Percentiles rank a stretch among this genome's conserved stretches.
These are phyloP conservation scores for Agrypnus murinus DNA, from an alignment of 2,888 invertebrate species.

Conservation along the genomic window DNA sequence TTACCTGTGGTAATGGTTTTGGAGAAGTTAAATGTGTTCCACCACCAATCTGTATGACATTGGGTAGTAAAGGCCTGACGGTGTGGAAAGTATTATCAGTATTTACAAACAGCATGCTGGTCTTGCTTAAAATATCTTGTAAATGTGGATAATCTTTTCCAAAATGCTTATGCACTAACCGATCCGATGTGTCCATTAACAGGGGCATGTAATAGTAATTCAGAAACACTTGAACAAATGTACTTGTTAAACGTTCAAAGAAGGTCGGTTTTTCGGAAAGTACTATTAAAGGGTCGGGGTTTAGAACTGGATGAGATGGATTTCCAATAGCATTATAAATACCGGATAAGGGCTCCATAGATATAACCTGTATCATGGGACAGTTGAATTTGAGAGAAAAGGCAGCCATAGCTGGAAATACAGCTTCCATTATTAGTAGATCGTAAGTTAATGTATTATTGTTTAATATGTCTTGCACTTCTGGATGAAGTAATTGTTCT, in stretches of 20 bases:
- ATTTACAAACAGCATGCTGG: not conserved
- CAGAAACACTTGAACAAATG: not conserved
- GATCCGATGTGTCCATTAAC: too few relatives aligned
- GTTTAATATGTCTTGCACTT: not conserved
- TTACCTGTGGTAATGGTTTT: slow-evolving; percentile 14
- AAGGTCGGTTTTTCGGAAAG: not conserved
- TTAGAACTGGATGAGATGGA: not conserved
- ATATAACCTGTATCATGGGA: slow-evolving; percentile 3
- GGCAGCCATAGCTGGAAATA: slow-evolving; percentile 8
- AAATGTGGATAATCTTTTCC: not conserved
- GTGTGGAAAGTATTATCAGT: not conserved
- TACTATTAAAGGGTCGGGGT: not conserved
- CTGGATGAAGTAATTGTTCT: not conserved
- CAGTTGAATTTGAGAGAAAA: slow-evolving; percentile 9
- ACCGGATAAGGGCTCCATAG: not conserved
- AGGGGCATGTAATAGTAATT: not conserved
- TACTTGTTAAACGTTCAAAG: not conserved
- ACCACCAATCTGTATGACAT: slow-evolving; percentile 5
- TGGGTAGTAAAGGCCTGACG: slow-evolving; percentile 11
- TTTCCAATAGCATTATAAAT: not conserved
- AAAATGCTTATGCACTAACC: not conserved
- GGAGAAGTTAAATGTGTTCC: not conserved
- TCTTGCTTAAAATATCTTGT: not conserved
- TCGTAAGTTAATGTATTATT: not conserved
- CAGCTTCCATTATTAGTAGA: not conserved